Conservation (phyloP, 2,888 invertebrate species). For the Hypsopygia costalis region DNA sequence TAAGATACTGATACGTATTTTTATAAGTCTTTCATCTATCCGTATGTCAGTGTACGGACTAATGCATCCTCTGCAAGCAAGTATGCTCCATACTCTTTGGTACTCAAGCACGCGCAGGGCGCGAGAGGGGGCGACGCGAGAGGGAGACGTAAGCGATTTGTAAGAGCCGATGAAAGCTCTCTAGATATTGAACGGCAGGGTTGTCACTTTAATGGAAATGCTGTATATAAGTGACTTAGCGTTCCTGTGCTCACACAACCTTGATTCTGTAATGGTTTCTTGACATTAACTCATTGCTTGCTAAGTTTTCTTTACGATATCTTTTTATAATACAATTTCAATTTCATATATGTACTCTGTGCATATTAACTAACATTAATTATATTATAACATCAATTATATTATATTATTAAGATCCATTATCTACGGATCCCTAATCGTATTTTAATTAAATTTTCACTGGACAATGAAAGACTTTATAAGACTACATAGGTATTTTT, state of each 20-base stretch:
- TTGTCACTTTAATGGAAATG: conserved; percentile 55
- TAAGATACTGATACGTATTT: too few species aligned
- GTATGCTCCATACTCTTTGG: conserved; percentile 20
- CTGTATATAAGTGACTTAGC: conserved; percentile 25
- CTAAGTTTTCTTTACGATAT: conserved; percentile 14
- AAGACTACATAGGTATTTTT: too few species aligned
- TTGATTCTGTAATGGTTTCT: conserved; percentile 11
- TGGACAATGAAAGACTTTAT: too few species aligned
- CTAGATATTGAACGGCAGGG: conserved; percentile 63
- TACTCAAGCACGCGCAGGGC: conserved; percentile 28
- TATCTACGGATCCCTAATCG: too few species aligned
- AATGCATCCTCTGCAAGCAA: conserved; percentile 14
- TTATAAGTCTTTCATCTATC: too few species aligned
- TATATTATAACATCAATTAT: too few species aligned
- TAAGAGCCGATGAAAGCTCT: conserved; percentile 73
- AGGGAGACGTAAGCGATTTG: conserved; percentile 62
- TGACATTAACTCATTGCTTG: not conserved
- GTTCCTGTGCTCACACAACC: conserved; percentile 7
- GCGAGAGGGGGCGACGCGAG: conserved; percentile 28
- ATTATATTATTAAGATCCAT: too few species aligned
- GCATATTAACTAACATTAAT: too few species aligned
- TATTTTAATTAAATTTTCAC: too few species aligned
- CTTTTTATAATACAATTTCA: not conserved
- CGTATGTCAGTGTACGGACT: conserved; percentile 17
- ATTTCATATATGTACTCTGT: too few species aligned